Conservation (phyloP, 2,113 vertebrate species). For the Cavia aperea region DNA sequence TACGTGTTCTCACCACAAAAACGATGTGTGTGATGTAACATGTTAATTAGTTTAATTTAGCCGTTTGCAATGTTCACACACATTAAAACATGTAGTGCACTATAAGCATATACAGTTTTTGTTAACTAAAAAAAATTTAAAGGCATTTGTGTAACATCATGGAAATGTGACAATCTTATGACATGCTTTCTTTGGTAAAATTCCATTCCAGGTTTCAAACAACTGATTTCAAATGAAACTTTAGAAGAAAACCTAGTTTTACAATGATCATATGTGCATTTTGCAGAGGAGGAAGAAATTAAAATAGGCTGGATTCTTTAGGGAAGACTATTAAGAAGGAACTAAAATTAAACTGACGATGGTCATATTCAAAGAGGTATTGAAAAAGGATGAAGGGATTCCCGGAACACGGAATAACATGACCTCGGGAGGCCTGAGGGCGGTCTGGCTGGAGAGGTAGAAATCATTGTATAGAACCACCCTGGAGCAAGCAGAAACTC, state of each 20-base stretch:
- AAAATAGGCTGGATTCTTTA: neutral
- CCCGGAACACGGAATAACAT: neutral
- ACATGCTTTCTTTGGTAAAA: conserved; percentile 28
- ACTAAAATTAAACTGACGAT: neutral
- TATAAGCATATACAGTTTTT: neutral
- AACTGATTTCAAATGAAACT: conserved; percentile 29
- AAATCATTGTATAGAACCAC: neutral
- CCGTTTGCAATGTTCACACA: neutral
- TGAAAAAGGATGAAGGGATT: neutral
- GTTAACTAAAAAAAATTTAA: neutral
- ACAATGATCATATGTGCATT: neutral
- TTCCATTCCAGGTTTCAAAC: conserved; percentile 8
- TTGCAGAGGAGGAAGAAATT: conserved; percentile 16
- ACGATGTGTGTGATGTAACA: neutral
- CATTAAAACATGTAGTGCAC: neutral
- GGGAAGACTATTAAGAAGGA: neutral
- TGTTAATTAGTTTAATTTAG: neutral
- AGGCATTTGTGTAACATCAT: neutral
- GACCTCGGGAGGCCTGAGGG: neutral
- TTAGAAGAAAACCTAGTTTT: conserved; percentile 40
- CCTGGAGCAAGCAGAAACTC: neutral
- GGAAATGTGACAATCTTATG: neutral
- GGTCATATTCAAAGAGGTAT: neutral
- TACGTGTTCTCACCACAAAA: neutral
- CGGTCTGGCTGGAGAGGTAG: neutral